Conservation (phyloP, 2,888 invertebrate genomes). For the Pyralis farinalis region DNA sequence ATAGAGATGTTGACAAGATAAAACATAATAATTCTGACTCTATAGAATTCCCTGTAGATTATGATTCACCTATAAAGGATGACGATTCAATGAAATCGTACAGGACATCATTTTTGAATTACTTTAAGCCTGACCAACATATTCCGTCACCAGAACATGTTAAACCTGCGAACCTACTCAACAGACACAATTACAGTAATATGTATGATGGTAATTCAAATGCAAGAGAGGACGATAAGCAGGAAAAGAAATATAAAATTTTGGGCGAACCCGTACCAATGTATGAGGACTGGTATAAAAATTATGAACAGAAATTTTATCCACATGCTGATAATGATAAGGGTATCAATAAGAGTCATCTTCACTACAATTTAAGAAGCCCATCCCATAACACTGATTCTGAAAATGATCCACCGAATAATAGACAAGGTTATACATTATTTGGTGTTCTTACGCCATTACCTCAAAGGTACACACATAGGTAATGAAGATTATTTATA, state of each 20-base stretch:
- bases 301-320: conserved; percentile 14
- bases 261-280: conserved; percentile 17
- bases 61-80: conserved; percentile 5
- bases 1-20: not conserved
- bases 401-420: conserved; percentile 7
- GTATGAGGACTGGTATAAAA: conserved; percentile 22
- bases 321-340: conserved; percentile 18
- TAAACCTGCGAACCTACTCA: conserved; percentile 23
- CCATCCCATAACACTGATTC: conserved; percentile 5
- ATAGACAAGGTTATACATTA: conserved; percentile 21
- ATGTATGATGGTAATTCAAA: conserved; percentile 20
- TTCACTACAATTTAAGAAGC: conserved; percentile 1
- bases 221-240: conserved; percentile 3
- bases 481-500: not conserved
- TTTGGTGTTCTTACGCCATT: conserved; percentile 32
- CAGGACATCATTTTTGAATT: conserved; percentile 23
- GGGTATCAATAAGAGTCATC: not conserved
- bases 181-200: conserved; percentile 27
- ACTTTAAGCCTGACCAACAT: conserved; percentile 19
- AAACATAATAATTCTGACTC: conserved; percentile 1
- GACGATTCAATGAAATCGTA: conserved; percentile 14
- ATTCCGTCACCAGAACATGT: conserved; percentile 26
- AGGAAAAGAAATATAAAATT: conserved; percentile 7
- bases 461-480: conserved; percentile 24
- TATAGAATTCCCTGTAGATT: not conserved